Evolutionary conservation across 2,888 invertebrate genomes (phyloP), one percentile per base, ranked within the genome.

Genomic region (Parelbella ahira): DNA sequence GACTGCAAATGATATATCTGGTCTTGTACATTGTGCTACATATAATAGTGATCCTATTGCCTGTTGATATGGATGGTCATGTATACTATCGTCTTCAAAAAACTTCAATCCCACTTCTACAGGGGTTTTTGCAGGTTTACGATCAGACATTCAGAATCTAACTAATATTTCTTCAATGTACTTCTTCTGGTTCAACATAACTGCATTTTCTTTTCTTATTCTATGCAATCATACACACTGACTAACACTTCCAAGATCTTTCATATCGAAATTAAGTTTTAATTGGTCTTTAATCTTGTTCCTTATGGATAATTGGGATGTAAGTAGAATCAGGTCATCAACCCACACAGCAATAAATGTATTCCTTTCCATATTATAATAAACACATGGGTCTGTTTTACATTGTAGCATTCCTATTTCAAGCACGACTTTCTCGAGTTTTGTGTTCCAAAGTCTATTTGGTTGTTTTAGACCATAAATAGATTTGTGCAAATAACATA

Each of bases 371-470:
- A 2, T 6, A 18, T 29, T 15, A 18, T 29, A 46, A 20, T 51
- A 51, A 4, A 53, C 11, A 47, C 50, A 49, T 18, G 49, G 47
- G 33, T 54, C 49, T 4, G 44, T 32, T 33, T 44, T 46, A n/a
- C 44, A 36, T 37, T 45, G 42, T 23, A 25, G 18, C 27, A 45
- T 38, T 19, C 44, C 49, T 19, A 49, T 9, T n/a, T 44, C 33
- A 9, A 44, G 25, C 3, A 49, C 7, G 1, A 44, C 33, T 21
- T 19, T 19, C 13, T 29, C 36, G 1, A 51, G 23, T 23, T 51
- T 51, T 4, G 15, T 21, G 25, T 52, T 50, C 52, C 47, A 50
- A 4, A 44, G 18, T 8, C 47, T 34, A 8, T 45, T 50, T 3
- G 45, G 44, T 20, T 50, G 46, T 10, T 39, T 54, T 39, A 4